Conservation (phyloP, 2,797 vertebrate species). For the Peromyscus eremicus region DNA sequence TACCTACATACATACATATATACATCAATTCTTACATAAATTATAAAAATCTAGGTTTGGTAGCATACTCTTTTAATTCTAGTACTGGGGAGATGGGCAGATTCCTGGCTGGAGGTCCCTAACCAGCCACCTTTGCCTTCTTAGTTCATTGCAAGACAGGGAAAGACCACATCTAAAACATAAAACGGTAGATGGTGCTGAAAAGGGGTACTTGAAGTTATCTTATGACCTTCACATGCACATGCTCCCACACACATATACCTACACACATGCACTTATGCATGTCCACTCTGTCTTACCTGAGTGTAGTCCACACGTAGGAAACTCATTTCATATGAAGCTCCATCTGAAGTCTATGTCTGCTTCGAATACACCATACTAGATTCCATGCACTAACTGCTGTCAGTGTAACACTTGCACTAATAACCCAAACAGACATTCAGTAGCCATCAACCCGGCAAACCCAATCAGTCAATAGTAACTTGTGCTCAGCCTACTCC, state of each 20-base stretch:
- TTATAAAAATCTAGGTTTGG: neutral
- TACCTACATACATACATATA: neutral
- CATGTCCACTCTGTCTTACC: neutral
- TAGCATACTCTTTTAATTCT: neutral
- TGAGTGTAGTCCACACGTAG: neutral
- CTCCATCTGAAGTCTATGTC: neutral
- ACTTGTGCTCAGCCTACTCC: neutral
- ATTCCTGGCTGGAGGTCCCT: too few species aligned
- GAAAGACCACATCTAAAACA: neutral
- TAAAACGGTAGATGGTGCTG: neutral
- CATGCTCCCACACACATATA: neutral
- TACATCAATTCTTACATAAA: too few species aligned
- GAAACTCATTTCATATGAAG: slow-evolving; percentile 1
- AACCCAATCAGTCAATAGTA: neutral
- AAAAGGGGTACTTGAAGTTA: neutral
- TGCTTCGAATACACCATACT: neutral
- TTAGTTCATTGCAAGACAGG: neutral
- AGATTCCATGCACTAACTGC: neutral
- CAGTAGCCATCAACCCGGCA: neutral
- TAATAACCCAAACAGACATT: neutral
- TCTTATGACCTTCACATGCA: neutral
- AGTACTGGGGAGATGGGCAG: neutral
- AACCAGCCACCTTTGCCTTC: neutral
- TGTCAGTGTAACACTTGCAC: neutral
- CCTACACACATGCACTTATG: too few species aligned